These are phyloP conservation scores for Lasius platythorax DNA, from an alignment of 2,888 invertebrate species.

Conservation along the genomic window DNA sequence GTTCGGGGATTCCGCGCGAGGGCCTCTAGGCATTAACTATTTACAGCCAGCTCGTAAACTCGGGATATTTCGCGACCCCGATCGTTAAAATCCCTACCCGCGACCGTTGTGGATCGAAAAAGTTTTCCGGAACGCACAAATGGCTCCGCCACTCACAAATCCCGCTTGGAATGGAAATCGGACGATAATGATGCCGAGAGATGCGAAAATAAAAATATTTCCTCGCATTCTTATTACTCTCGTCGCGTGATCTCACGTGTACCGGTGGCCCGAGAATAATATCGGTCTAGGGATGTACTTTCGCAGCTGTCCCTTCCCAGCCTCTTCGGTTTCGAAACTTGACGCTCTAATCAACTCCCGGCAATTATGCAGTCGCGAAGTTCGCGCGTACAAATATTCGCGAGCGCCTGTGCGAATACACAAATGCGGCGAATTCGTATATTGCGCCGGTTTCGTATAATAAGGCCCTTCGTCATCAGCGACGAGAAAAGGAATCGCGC, in stretches of 20 bases:
- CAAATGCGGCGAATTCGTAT: slow-evolving; percentile 1
- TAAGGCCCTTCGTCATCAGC: slow-evolving; percentile 47
- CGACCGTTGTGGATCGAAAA: slow-evolving; percentile 18
- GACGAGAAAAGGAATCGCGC: slow-evolving; percentile 32
- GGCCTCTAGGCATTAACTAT: slow-evolving; percentile 38
- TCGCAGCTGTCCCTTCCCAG: slow-evolving; percentile 61
- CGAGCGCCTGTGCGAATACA: not conserved
- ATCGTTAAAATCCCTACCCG: slow-evolving; percentile 39
- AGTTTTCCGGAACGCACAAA: slow-evolving; percentile 33
- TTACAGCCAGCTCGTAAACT: slow-evolving; percentile 40
- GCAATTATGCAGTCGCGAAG: slow-evolving; percentile 69
- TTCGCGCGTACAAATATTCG: slow-evolving; percentile 47
- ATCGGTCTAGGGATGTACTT: not conserved
- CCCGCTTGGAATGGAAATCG: not conserved
- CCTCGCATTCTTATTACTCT: slow-evolving; percentile 19
- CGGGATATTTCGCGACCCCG: slow-evolving; percentile 1
- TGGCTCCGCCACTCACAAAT: not conserved
- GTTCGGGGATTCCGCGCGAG: not conserved
- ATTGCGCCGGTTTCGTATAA: slow-evolving; percentile 37
- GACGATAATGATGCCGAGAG: not conserved
- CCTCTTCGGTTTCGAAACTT: slow-evolving; percentile 44
- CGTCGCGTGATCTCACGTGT: not conserved
- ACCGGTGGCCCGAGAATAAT: not conserved
- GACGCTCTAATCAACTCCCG: slow-evolving; percentile 59
- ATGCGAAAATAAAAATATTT: not conserved